Conservation (phyloP, 2,888 invertebrate species). For the Chrysolina oricalcia region DNA sequence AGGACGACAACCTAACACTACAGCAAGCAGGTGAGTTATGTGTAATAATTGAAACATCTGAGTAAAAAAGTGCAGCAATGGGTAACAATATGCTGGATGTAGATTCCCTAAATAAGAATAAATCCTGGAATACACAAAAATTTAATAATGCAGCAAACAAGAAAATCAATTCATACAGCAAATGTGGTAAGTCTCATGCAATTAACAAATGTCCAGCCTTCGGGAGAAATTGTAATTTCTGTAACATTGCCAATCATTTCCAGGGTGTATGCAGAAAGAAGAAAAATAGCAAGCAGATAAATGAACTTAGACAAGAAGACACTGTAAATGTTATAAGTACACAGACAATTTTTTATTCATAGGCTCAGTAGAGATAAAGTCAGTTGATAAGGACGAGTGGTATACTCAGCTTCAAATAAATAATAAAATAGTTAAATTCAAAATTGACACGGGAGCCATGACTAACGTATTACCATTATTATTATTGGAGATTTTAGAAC, state of each 20-base stretch:
- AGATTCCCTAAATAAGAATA: constrained; percentile 19
- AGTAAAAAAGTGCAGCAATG: too few species aligned
- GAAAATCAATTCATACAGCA: background rate
- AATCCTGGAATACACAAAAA: constrained; percentile 10
- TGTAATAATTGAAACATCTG: background rate
- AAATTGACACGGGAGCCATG: background rate
- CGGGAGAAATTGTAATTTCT: constrained; percentile 1
- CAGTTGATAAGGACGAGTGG: background rate
- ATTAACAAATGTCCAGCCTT: constrained; percentile 8
- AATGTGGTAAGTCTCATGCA: background rate
- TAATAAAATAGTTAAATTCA: background rate
- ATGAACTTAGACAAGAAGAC: background rate
- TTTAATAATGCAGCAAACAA: constrained; percentile 16
- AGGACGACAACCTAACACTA: background rate
- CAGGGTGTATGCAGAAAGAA: constrained; percentile 2
- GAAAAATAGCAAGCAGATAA: background rate
- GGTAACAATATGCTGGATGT: background rate
- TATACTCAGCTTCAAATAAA: background rate
- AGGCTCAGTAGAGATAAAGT: background rate
- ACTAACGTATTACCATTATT: background rate
- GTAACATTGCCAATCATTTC: constrained; percentile 5
- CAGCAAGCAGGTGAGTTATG: background rate
- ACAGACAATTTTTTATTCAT: background rate
- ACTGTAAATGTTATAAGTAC: background rate
- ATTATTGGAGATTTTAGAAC: too few species aligned